Evolutionary conservation across 1,140 invertebrate species (phyloP).

Genomic region (Lucilia sericata): DNA sequence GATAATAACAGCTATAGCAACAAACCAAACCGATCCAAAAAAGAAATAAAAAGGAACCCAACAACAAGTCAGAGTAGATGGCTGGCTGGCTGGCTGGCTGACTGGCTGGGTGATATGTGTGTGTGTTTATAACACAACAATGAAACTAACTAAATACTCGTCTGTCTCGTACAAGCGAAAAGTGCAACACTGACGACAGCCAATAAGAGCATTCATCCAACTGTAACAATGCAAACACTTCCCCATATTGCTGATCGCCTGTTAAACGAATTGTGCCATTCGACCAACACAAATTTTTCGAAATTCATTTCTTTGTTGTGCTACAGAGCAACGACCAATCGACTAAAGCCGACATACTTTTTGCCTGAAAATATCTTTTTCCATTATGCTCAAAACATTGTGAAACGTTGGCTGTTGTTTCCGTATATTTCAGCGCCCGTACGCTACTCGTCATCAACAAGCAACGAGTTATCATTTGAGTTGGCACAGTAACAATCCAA

Average conservation of each 20-base stretch:
- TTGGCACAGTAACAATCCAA: slow-evolving; percentile 40
- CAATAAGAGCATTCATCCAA: slow-evolving; percentile 67
- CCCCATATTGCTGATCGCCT: slow-evolving; percentile 56
- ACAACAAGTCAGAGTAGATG: neutral
- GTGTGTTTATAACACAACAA: slow-evolving; percentile 29
- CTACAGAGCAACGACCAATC: slow-evolving; percentile 64
- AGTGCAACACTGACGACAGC: slow-evolving; percentile 56
- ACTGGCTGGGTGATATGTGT: neutral
- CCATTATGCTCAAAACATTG: neutral
- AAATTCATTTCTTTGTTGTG: slow-evolving; percentile 56
- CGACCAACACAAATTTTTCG: slow-evolving; percentile 68
- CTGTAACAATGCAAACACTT: slow-evolving; percentile 63
- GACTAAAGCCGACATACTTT: slow-evolving; percentile 54
- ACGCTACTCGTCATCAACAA: slow-evolving; percentile 36
- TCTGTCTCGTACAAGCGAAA: slow-evolving; percentile 36
- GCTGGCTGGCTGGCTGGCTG: neutral
- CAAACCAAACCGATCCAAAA: slow-evolving; percentile 26
- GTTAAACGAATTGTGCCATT: slow-evolving; percentile 62
- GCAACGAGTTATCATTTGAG: slow-evolving; percentile 38
- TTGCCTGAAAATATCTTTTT: slow-evolving; percentile 16
- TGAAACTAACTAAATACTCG: slow-evolving; percentile 29
- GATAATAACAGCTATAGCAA: neutral
- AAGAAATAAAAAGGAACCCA: neutral
- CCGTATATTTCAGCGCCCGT: slow-evolving; percentile 25
- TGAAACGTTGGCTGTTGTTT: slow-evolving; percentile 14